These are phyloP conservation scores for Phylloscopus trochilus DNA, from an alignment of 2,113 vertebrate species.

Conservation along the genomic window DNA sequence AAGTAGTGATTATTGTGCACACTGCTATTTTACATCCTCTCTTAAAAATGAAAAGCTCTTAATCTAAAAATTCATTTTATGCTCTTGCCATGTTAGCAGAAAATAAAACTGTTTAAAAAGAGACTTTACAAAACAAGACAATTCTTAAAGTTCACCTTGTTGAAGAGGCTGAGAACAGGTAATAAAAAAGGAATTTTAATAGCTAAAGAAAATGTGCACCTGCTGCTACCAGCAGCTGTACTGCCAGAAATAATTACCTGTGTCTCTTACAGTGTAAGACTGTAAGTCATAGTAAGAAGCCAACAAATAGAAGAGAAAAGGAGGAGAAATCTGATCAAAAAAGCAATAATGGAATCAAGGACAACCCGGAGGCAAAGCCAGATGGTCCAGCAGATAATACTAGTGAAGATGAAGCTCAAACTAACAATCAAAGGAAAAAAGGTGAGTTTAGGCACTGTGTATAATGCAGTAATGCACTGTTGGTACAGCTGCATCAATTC, in stretches of 20 bases:
- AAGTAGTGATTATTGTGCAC: background rate
- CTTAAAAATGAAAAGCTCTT: background rate
- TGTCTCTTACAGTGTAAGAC: conserved; percentile 79
- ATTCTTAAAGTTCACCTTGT: background rate
- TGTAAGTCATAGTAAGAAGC: conserved; percentile 77
- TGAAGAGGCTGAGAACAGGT: background rate
- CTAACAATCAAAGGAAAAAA: conserved; percentile 81
- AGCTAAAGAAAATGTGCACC: background rate
- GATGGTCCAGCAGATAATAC: conserved; percentile 71
- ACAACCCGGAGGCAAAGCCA: conserved; percentile 79
- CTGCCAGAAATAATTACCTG: conserved; percentile 25
- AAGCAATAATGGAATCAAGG: conserved; percentile 84
- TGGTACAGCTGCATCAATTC: background rate
- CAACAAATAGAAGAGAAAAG: conserved; percentile 77
- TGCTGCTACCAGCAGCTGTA: background rate
- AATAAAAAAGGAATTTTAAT: background rate
- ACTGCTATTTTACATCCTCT: background rate
- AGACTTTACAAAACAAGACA: background rate
- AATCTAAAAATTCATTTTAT: background rate
- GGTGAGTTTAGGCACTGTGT: conserved; percentile 61
- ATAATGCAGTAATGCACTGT: background rate
- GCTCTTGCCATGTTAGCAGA: background rate
- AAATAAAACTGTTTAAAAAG: background rate
- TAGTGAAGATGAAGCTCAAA: conserved; percentile 77
- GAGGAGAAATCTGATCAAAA: conserved; percentile 80